Percentiles rank a stretch among this genome's conserved stretches.
These are phyloP conservation scores for Rhea pennata DNA, from an alignment of 2,113 vertebrate species.

Conservation along the genomic window DNA sequence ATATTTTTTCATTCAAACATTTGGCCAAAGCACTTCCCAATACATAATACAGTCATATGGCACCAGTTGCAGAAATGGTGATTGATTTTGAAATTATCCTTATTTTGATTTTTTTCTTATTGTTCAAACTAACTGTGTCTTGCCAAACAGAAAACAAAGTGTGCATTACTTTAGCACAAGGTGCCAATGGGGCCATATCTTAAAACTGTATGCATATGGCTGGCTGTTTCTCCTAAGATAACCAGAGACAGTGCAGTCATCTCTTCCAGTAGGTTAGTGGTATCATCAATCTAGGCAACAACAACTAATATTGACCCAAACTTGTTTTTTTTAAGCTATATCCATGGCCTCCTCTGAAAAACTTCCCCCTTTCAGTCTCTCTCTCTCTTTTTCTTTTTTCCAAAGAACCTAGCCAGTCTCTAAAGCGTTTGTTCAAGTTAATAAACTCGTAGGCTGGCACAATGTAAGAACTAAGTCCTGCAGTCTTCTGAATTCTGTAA, in stretches of 20 bases:
- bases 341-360: not conserved
- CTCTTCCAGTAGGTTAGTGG: not conserved
- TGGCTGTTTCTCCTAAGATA: not conserved
- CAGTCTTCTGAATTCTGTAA: not conserved
- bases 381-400: not conserved
- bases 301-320: not conserved
- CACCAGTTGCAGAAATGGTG: not conserved
- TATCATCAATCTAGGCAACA: not conserved
- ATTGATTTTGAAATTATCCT: not conserved
- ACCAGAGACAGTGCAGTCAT: not conserved
- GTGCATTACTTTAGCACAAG: not conserved
- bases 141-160: not conserved
- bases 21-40: not conserved
- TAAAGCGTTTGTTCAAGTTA: not conserved
- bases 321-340: not conserved
- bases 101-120: not conserved
- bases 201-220: not conserved
- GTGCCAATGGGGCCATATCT: not conserved
- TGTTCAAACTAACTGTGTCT: not conserved
- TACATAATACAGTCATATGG: not conserved
- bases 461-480: not conserved
- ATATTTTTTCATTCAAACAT: not conserved
- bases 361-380: not conserved
- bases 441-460: not conserved
- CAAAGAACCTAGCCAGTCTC: not conserved